Base-by-base conservation (phyloP, 2,113 vertebrate genomes). In the Podilymbus podiceps region DNA sequence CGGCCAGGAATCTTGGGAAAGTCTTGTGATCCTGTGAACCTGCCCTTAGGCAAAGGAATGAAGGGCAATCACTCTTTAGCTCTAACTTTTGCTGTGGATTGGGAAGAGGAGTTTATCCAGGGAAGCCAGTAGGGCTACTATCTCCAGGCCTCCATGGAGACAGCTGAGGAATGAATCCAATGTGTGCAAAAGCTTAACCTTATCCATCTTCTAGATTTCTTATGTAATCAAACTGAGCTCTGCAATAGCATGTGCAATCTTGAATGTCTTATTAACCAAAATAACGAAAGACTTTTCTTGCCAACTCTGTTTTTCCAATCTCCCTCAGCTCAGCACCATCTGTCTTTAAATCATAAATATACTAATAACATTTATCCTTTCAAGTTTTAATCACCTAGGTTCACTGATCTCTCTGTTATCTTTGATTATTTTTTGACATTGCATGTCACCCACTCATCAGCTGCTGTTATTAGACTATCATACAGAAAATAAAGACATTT, bases 311-410 rank as follows among this genome's bases (percentile, higher is more conserved):
- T 95, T 79, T 93, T 89, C 30, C 68, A 88, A 2, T 68, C 28
- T 94, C 56, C 8, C 52, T 60, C 3, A 0, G 46, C 69, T 93
- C 75, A 53, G 9, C 42, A 89, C 81, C 81, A 88, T 93, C 91
- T 95, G 84, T 85, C 53, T 90, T 88, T 85, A 91, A 77, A 80
- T 88, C 73, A 78, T 73, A 93, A 88, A 74, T 67, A 90, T 53
- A 81, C 52, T 81, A 72, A 90, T 73, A 90, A 90, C 79, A 72
- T 79, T 46, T 90, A 82, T 89, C 30, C 59, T 85, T 88, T 82
- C 22, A 79, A 76, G 40, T 62, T 84, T 50, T 80, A 69, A 88
- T 92, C 31, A 5, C 46, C 62, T 87, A 69, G 30, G 13, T 42
- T 87, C 2, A 1, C 53, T 89, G 46, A 82, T 69, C 14, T 67